Base-by-base conservation (phyloP, 2,797 vertebrate species). In the Erethizon dorsatum region DNA sequence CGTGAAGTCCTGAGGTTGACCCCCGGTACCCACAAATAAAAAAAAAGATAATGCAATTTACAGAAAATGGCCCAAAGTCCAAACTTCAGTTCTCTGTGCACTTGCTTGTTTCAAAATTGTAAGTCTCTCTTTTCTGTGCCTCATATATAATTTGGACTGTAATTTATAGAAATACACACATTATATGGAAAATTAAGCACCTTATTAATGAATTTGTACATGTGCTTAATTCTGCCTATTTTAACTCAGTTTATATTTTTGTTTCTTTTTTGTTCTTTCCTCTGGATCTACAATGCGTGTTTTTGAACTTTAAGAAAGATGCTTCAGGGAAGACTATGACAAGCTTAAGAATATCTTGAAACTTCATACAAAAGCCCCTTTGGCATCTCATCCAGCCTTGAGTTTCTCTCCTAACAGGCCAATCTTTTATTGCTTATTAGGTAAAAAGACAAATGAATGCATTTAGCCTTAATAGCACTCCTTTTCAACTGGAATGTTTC, bases 221-320 rank as follows among this genome's bases (percentile, higher is more conserved):
- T 45, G 56, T 31, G 56, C 78, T 83, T 85, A 86, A 83, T 77
- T 67, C 84, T 67, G 20, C 65, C 7, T 31, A 77, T 61, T n/a
- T 12, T 24, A 90, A 63, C 52, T 15, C 41, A 85, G 50, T 9
- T 59, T 88, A 45, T 47, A 67, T 47, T 83, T 47, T 54, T 79
- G 14, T 85, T 92, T 89, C 56, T 83, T 33, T 87, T 88, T 85
- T n/a, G n/a, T 73, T n/a, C 67, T 37, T 13, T 28, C 59, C 67
- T 52, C 37, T 79, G 73, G 45, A 80, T 94, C 87, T 88, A 5
- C 94, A 96, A 96, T 61, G 75, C 90, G 94, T 95, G 85, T 20
- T 88, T 98, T 92, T 97, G 94, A 96, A 97, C 97, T 97, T 96
- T 75, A 92, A 94, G 84, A 79, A 96, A 92, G 80, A 85, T 93